These are phyloP conservation scores for Fragum sueziense DNA, from an alignment of 2,888 invertebrate species.

Conservation along the genomic window DNA sequence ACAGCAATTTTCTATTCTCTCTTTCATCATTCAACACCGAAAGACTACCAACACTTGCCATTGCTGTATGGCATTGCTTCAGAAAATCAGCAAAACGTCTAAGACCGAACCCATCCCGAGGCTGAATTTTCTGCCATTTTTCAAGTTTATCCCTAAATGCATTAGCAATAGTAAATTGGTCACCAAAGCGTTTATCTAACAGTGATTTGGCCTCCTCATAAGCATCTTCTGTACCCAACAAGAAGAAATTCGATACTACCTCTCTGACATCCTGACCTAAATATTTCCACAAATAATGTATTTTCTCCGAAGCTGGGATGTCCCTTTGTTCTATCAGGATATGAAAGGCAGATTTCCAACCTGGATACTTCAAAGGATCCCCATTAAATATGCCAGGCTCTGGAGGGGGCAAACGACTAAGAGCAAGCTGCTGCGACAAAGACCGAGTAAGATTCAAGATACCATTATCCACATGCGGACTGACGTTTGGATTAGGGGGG, in stretches of 20 bases:
- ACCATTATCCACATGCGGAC: no score
- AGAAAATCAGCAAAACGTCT: constrained; percentile 41
- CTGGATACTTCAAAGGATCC: constrained; percentile 21
- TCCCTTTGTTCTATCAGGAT: background rate
- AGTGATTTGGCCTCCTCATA: constrained; percentile 45
- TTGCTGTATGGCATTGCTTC: constrained; percentile 36
- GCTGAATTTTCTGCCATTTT: constrained; percentile 39
- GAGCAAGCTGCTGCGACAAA: no score
- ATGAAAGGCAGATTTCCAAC: constrained; percentile 14
- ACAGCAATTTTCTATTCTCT: constrained; percentile 49
- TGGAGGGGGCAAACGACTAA: constrained; percentile 44
- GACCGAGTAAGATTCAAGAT: no score
- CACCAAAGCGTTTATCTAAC: constrained; percentile 48
- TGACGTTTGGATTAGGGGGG: no score
- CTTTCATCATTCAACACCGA: constrained; percentile 36
- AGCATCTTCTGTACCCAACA: constrained; percentile 25
- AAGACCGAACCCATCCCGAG: constrained; percentile 28
- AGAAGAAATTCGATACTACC: constrained; percentile 9
- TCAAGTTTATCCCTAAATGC: constrained; percentile 56
- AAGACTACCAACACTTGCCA: constrained; percentile 20
- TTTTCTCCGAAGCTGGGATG: constrained; percentile 1
- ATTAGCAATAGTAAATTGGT: constrained; percentile 39
- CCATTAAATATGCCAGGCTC: constrained; percentile 44
- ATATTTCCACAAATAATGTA: constrained; percentile 19
- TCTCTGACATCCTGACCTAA: background rate